These are phyloP conservation scores for Didymodactylos carnosus DNA, from an alignment of 2,888 invertebrate species.

Conservation along the genomic window DNA sequence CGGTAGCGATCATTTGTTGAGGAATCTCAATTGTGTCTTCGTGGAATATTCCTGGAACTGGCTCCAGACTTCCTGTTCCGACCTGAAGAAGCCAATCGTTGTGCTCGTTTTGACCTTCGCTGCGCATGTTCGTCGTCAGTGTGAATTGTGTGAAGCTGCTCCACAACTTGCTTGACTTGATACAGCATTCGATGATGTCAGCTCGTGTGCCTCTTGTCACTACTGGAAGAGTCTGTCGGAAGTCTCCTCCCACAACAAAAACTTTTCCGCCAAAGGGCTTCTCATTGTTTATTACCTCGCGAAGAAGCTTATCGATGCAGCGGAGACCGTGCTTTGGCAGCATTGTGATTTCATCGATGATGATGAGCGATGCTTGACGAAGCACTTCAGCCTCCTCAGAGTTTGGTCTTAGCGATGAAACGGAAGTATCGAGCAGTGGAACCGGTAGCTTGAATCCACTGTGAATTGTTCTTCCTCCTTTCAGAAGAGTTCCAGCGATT, in stretches of 20 bases:
- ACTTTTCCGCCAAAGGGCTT: conserved; percentile 1
- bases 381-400: not conserved
- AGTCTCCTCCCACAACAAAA: not conserved
- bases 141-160: too few relatives aligned
- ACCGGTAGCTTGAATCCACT: not conserved
- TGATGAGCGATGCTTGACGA: not conserved
- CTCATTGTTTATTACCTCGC: not conserved
- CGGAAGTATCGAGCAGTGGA: not conserved
- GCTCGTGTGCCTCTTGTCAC: not conserved
- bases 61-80: not conserved
- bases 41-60: too few relatives aligned
- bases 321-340: not conserved
- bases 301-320: not conserved
- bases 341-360: not conserved
- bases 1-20: too few relatives aligned
- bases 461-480: not conserved
- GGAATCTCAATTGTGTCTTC: too few relatives aligned
- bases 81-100: not conserved
- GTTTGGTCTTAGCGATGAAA: not conserved
- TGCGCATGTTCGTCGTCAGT: too few relatives aligned
- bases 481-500: not conserved
- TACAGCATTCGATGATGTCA: not conserved
- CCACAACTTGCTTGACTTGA: not conserved
- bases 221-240: not conserved
- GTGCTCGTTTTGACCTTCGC: too few relatives aligned